These are phyloP conservation scores for honey bee (Apis mellifera) DNA, from an alignment of 1,140 invertebrate species.

Conservation along the genomic window Amel_HAv3.1 CM009937.2:11412001-11412500, in stretches of 20 bases:
- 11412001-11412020: too few relatives aligned
- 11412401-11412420: neutral
- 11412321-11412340: constrained; percentile 28
- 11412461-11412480: constrained; percentile 43
- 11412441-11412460: constrained; percentile 48
- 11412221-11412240: neutral
- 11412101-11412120: too few relatives aligned
- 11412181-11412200: too few relatives aligned
- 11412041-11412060: too few relatives aligned
- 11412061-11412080: too few relatives aligned
- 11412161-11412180: too few relatives aligned
- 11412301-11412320: constrained; percentile 30
- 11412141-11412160: too few relatives aligned
- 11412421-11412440: constrained; percentile 39
- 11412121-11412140: too few relatives aligned
- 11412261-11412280: constrained; percentile 16
- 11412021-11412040: too few relatives aligned
- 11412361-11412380: constrained; percentile 11
- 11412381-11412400: neutral
- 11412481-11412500: constrained; percentile 27
- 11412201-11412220: too few relatives aligned
- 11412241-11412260: constrained; percentile 2
- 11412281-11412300: neutral
- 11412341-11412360: constrained; percentile 33
- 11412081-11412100: too few relatives aligned